A percentile compares a stretch with the other conserved stretches of the same genome.
phyloP scores from a whole-genome alignment of 2,113 vertebrate species.

The Trichechus manatus region DNA sequence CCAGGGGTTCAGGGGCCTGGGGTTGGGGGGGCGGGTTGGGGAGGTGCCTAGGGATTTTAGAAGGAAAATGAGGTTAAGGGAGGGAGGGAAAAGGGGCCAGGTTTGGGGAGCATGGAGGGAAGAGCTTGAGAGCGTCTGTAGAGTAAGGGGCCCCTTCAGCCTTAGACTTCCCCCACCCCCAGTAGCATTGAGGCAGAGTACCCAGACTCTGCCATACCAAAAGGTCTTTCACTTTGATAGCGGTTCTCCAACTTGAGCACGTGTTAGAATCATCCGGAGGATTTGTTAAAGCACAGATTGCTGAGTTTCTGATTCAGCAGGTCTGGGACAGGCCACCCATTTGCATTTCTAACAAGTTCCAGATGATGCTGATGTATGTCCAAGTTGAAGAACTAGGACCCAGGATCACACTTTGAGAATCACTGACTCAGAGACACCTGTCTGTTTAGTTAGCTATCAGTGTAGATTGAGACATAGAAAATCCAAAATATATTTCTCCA shows the following conservation, averaged over 20 bases:
- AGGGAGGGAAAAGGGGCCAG: neutral
- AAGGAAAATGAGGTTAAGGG: neutral
- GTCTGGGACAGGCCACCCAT: neutral
- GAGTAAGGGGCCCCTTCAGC: neutral
- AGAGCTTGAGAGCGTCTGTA: neutral
- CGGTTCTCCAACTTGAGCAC: neutral
- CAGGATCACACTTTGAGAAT: neutral
- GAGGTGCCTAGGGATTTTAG: neutral
- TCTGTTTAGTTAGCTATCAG: neutral
- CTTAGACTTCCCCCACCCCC: too few species aligned
- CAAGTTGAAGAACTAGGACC: neutral
- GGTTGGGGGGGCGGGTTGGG: neutral
- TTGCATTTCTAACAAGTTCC: neutral
- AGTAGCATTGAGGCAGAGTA: neutral
- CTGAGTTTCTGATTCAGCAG: neutral
- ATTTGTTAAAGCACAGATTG: neutral
- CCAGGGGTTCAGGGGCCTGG: neutral
- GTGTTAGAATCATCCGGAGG: neutral
- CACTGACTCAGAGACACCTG: fast-evolving
- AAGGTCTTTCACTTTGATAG: neutral
- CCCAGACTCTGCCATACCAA: too few species aligned
- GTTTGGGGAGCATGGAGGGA: neutral
- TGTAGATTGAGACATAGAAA: neutral
- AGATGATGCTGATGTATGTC: neutral
- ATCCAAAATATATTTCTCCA: neutral